Base-by-base conservation (phyloP, 2,113 vertebrate genomes). In the Oreotrochilus melanogaster region DNA sequence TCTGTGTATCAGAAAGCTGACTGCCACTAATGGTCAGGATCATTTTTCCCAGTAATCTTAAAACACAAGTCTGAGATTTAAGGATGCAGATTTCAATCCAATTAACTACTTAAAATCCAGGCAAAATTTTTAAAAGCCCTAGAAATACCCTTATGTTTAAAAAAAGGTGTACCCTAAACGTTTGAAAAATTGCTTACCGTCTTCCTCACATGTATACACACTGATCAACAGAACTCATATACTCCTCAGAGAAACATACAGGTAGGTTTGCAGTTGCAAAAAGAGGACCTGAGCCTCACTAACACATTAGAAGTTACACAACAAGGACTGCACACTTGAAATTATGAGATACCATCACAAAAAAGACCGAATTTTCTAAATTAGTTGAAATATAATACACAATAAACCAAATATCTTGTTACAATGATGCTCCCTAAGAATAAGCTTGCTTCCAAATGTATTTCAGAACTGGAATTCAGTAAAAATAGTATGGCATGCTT, bases 31-130 rank as follows among this genome's bases (percentile, higher is more conserved):
- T 7, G 16, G 33, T 86, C 48, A 86, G 21, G 43, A 78, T 74
- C 83, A 78, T 78, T 43, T 72, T 89, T 65, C 75, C 43, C 73
- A 84, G 53, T 50, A 67, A 84, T 56, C 72, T 89, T 60, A 85
- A 93, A 93, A 84, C 22, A 95, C 7, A 91, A 71, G 92, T 54
- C 37, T 74, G 35, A 90, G 56, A 84, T 79, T 72, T 65, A 73
- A 72, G 10, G 51, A 28, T 73, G 16, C 37, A 78, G 33, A 86
- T 78, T 91, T 78, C 65, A 71, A 93, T 24, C 3, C 47, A 79
- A 62, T 53, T 8, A 56, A 64, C 73, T 62, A 58, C n/a, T 82
- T 75, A 64, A 80, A 71, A 84, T 62, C 9, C 3, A 85, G 11
- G 71, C 56, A 80, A 14, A 58, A 74, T 35, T 86, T 51, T 56